Conservation (phyloP, 1,140 invertebrate genomes). For the Calephelis virginiensis region DNA sequence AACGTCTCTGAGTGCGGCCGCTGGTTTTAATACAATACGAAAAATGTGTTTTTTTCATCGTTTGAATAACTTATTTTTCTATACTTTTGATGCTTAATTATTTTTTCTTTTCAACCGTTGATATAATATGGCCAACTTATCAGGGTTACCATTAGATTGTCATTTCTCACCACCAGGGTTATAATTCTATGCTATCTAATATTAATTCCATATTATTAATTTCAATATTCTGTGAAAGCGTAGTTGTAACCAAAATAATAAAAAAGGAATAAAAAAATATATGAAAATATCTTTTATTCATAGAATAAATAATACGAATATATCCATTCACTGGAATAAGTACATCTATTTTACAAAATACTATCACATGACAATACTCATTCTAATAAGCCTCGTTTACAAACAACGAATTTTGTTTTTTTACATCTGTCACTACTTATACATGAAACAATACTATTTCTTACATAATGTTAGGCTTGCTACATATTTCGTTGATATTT, state of each 20-base stretch:
- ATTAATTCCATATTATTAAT: no score
- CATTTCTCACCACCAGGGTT: no score
- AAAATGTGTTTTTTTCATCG: no score
- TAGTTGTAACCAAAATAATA: background rate
- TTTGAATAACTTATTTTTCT: no score
- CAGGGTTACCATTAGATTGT: no score
- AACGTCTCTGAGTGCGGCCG: no score
- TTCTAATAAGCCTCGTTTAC: constrained; percentile 26
- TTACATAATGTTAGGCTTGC: background rate
- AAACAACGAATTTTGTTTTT: constrained; percentile 10
- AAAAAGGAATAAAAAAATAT: background rate
- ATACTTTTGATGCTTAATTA: no score
- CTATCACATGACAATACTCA: constrained; percentile 32
- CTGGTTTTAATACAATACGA: no score
- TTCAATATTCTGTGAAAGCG: no score
- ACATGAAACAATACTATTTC: constrained; percentile 3
- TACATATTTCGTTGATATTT: background rate
- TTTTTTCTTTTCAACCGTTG: no score
- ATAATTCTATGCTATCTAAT: no score
- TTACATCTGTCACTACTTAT: background rate
- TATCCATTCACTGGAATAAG: constrained; percentile 31
- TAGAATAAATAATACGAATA: constrained; percentile 63
- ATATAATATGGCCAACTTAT: no score
- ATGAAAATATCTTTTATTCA: constrained; percentile 53
- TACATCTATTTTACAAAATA: constrained; percentile 28